Percentiles rank a stretch among this genome's conserved stretches.
phyloP scores from a whole-genome alignment of 2,113 vertebrate genomes.

The Myrmecophaga tridactyla region DNA sequence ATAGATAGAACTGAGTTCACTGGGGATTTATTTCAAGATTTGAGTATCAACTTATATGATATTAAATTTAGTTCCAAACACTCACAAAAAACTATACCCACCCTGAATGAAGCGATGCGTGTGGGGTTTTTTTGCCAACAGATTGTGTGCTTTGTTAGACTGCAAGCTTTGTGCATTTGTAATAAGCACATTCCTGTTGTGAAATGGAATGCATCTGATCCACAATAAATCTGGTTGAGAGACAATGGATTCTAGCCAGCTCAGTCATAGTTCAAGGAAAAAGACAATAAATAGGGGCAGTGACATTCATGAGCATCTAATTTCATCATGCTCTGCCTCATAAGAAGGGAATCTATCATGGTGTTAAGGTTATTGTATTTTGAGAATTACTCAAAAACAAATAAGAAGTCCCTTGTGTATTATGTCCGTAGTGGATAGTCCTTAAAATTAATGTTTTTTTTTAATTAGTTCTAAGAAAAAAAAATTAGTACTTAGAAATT shows the following conservation, averaged over 20 bases:
- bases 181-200: conserved; percentile 84
- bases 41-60: conserved; percentile 9
- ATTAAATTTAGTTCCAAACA: conserved; percentile 44
- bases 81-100: not conserved
- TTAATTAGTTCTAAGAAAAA: too few relatives aligned
- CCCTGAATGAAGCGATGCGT: not conserved
- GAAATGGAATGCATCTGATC: conserved; percentile 82
- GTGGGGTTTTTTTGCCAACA: not conserved
- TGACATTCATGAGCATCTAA: conserved; percentile 84
- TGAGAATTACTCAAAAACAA: conserved; percentile 70
- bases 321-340: conserved; percentile 73
- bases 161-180: conserved; percentile 58
- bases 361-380: conserved; percentile 59
- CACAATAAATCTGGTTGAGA: conserved; percentile 84
- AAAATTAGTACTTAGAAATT: conserved; percentile 13
- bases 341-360: conserved; percentile 80
- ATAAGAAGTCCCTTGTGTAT: conserved; percentile 25
- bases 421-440: not conserved
- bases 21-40: conserved; percentile 17
- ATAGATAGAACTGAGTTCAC: not conserved
- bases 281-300: conserved; percentile 81
- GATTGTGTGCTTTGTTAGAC: conserved; percentile 3
- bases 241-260: conserved; percentile 80
- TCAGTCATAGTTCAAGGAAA: conserved; percentile 81
- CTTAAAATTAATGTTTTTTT: conserved; percentile 35